These are phyloP conservation scores for Hydraecia micacea DNA, from an alignment of 2,888 invertebrate species.

Conservation along the genomic window DNA sequence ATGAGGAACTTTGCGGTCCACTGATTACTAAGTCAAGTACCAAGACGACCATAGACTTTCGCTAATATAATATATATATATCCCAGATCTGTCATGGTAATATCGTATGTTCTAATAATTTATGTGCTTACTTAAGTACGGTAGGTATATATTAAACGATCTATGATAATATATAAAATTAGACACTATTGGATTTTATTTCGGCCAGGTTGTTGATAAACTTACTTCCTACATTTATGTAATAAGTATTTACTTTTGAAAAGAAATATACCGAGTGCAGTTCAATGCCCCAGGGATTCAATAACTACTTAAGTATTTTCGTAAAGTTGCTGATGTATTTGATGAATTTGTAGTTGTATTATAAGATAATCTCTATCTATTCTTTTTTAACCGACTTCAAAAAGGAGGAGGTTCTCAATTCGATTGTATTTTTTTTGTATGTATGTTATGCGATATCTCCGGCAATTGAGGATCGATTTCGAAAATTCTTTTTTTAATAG, in stretches of 20 bases:
- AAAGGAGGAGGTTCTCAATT: no score
- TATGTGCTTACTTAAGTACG: neutral
- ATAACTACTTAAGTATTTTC: neutral
- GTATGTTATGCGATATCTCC: no score
- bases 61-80: slow-evolving; percentile 13
- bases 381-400: neutral
- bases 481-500: no score
- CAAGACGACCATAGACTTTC: slow-evolving; percentile 54
- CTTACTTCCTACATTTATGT: neutral
- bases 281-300: slow-evolving; percentile 16
- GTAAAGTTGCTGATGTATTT: neutral
- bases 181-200: slow-evolving; percentile 17
- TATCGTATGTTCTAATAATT: neutral
- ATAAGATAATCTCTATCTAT: neutral
- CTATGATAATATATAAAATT: neutral
- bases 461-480: no score
- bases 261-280: slow-evolving; percentile 6
- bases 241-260: slow-evolving; percentile 24
- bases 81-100: slow-evolving; percentile 7
- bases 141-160: neutral
- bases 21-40: slow-evolving; percentile 62
- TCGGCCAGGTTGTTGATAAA: slow-evolving; percentile 23
- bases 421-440: no score
- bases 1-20: slow-evolving; percentile 68
- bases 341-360: neutral